phyloP scores from a whole-genome alignment of 2,888 invertebrate species.

The Caenorhabditis japonica region DNA sequence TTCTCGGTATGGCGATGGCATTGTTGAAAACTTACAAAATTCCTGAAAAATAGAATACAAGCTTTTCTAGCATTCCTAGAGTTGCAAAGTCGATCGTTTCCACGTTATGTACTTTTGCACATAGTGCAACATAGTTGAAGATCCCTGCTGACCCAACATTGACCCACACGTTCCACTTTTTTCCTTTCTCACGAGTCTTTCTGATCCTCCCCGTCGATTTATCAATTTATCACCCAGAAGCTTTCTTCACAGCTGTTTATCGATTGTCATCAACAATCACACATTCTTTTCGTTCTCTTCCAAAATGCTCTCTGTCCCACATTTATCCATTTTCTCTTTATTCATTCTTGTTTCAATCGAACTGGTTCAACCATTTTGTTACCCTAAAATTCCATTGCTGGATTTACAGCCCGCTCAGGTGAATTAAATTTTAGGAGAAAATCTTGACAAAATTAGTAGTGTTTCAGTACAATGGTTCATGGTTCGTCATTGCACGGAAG shows the following conservation, averaged over 20 bases:
- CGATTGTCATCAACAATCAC: constrained; percentile 31
- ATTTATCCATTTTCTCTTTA: constrained; percentile 1
- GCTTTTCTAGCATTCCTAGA: no score
- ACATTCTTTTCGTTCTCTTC: not conserved
- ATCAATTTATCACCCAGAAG: constrained; percentile 33
- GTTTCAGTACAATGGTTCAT: constrained; percentile 65
- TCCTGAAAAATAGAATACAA: no score
- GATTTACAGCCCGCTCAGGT: constrained; percentile 38
- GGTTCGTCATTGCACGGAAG: constrained; percentile 66
- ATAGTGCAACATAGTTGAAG: no score
- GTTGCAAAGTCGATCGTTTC: no score
- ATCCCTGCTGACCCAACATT: no score
- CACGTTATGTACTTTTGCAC: no score
- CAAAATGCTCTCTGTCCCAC: constrained; percentile 21
- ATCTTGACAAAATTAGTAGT: not conserved
- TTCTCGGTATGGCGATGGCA: no score
- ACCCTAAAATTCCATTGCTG: constrained; percentile 41
- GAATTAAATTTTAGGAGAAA: not conserved
- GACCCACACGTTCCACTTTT: not conserved
- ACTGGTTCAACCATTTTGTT: constrained; percentile 28
- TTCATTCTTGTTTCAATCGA: constrained; percentile 15
- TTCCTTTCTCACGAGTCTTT: constrained; percentile 9
- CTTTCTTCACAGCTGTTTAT: constrained; percentile 40
- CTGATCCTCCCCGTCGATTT: constrained; percentile 9
- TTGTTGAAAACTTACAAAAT: no score